Conservation (phyloP, 2,113 vertebrate genomes). For the Indicator indicator region DNA sequence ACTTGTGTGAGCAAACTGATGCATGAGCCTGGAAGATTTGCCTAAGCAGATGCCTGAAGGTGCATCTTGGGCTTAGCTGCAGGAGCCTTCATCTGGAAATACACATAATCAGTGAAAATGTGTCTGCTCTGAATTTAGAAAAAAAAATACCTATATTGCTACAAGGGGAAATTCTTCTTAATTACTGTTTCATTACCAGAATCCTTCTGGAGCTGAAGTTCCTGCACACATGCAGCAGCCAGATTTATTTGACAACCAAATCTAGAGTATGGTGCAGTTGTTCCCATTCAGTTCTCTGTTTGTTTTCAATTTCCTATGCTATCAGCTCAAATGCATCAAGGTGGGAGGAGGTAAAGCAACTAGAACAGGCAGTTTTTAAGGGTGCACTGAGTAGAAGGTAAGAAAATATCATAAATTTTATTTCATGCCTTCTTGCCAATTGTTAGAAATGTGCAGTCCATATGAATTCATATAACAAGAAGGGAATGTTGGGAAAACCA, state of each 20-base stretch:
- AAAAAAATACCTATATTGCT: background rate
- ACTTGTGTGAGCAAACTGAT: background rate
- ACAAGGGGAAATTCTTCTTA: background rate
- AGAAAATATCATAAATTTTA: slow-evolving; percentile 82
- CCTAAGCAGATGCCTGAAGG: background rate
- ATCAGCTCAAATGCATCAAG: slow-evolving; percentile 30
- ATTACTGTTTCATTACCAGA: background rate
- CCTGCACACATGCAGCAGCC: background rate
- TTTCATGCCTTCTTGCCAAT: slow-evolving; percentile 81
- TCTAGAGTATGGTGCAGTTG: background rate
- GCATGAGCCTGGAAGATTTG: background rate
- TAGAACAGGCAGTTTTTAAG: slow-evolving; percentile 69
- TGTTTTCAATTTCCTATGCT: background rate
- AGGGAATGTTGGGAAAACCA: slow-evolving; percentile 84
- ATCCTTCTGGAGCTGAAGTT: background rate
- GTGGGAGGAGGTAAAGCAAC: slow-evolving; percentile 66
- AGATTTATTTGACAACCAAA: background rate
- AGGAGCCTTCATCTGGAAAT: background rate
- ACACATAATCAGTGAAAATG: background rate
- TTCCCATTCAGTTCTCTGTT: background rate
- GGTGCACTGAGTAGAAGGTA: slow-evolving; percentile 72
- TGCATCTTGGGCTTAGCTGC: background rate
- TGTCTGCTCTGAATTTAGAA: background rate
- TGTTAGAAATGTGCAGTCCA: slow-evolving; percentile 85
- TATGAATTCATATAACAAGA: slow-evolving; percentile 83